Evolutionary conservation across 2,113 vertebrate species (phyloP), one percentile per base, ranked within the genome.

Genomic region (Turdus rufiventris): DNA sequence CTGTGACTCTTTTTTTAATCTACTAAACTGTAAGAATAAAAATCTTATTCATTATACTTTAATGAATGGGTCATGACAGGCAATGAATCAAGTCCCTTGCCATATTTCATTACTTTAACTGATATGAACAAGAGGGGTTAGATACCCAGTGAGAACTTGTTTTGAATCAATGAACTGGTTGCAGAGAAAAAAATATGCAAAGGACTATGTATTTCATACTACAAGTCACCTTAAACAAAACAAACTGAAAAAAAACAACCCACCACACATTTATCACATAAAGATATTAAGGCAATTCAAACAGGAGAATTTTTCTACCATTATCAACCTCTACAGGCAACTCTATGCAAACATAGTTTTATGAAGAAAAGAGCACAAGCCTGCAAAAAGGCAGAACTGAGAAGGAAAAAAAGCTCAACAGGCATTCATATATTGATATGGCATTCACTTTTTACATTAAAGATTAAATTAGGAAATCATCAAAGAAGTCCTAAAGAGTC

Each of bases 321-420:
- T 33, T 29, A 54, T n/a, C 62, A 38, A 34, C 12, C 18, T 47
- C 43, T 34, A 67, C 19, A 40, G 0, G 1, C 18, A 86, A 53
- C 11, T 62, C 43, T 20, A 3, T 9, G 28, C 38, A 76, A 75
- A 62, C 9, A 71, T 6, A 15, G 6, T 10, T 38, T 76, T 16
- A 63, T 14, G 12, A 61, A 42, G 10, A 53, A 86, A 76, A 47
- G 18, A 8, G 24, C 18, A 7, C 31, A 85, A 67, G 28, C 12
- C 58, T 72, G 31, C 13, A 18, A 23, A 93, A 68, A 70, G 47
- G 29, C 21, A 89, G 42, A 79, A 78, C 0, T 7, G 8, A 61
- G 61, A 74, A 65, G 57, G 14, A 19, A 48, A 42, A 28, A 24
- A 5, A 1, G 0, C 1, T 1, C 12, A 42, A 33, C 17, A 45